Conservation (phyloP, 2,113 vertebrate genomes). For the Zingel zingel region DNA sequence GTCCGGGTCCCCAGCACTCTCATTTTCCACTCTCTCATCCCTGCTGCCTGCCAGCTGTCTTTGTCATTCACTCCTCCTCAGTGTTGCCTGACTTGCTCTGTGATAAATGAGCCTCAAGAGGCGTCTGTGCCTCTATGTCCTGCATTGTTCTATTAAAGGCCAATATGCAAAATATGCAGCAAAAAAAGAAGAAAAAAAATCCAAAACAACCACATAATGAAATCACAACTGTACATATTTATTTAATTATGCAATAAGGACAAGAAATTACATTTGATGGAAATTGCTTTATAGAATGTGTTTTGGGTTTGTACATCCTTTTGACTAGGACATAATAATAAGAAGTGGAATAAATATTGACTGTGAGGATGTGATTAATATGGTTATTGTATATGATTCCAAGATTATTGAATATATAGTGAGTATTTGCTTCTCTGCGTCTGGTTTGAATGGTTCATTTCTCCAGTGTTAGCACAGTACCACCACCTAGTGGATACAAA, state of each 20-base stretch:
- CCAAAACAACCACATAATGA: background rate
- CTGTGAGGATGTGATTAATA: background rate
- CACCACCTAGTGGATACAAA: slow-evolving; percentile 49
- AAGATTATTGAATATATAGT: background rate
- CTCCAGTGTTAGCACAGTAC: background rate
- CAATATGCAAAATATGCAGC: background rate
- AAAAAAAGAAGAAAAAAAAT: background rate
- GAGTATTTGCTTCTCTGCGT: slow-evolving; percentile 1
- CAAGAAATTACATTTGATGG: background rate
- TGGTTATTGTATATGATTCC: background rate
- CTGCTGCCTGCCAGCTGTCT: slow-evolving; percentile 49
- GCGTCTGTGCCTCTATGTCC: background rate
- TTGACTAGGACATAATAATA: background rate
- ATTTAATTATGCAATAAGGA: slow-evolving; percentile 11
- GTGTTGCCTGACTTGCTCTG: background rate
- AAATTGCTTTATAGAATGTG: background rate
- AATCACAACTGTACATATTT: background rate
- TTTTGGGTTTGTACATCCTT: background rate
- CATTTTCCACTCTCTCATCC: slow-evolving; percentile 47
- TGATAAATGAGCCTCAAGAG: slow-evolving; percentile 35
- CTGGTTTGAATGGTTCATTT: background rate
- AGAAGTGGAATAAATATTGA: background rate
- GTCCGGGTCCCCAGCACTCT: slow-evolving; percentile 42
- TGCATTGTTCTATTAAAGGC: background rate
- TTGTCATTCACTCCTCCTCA: slow-evolving; percentile 56